Evolutionary conservation across 2,888 invertebrate species (phyloP).

Genomic region (Synanthedon myopaeformis): DNA sequence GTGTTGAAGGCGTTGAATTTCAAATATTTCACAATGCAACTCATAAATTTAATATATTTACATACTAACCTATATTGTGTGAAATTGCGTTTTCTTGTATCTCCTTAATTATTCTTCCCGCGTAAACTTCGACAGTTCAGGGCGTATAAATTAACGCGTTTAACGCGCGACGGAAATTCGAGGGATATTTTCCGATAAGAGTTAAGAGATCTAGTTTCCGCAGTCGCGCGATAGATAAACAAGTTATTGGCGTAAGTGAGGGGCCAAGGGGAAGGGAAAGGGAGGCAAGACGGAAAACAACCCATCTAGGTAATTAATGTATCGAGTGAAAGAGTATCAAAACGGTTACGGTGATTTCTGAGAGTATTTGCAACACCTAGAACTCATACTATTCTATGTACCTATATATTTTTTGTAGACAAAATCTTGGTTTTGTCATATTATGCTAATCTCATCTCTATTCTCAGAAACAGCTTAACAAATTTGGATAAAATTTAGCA

Average conservation of each 20-base stretch:
- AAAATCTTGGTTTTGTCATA: too few species aligned
- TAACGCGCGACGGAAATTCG: constrained; percentile 37
- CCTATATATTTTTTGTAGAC: too few species aligned
- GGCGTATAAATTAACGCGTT: constrained; percentile 14
- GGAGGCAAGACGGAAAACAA: constrained; percentile 15
- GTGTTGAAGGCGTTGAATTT: too few species aligned
- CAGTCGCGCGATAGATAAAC: constrained; percentile 57
- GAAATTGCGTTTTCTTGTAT: constrained; percentile 4
- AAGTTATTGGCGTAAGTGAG: constrained; percentile 50
- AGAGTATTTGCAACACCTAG: constrained; percentile 18
- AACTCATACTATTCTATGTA: too few species aligned
- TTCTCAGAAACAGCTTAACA: too few species aligned
- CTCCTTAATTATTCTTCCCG: constrained; percentile 15
- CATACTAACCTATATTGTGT: too few species aligned
- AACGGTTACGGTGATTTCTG: constrained; percentile 46
- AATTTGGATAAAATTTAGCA: too few species aligned
- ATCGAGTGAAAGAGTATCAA: constrained; percentile 41
- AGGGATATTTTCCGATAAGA: constrained; percentile 49
- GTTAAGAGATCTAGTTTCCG: constrained; percentile 55
- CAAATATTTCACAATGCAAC: background rate
- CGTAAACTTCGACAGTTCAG: constrained; percentile 12
- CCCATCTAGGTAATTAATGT: constrained; percentile 56
- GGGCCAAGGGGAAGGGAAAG: constrained; percentile 15
- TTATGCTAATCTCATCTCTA: too few species aligned
- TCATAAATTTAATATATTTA: too few species aligned